Evolutionary conservation across 2,888 invertebrate genomes (phyloP).

Genomic region (Metallyticus violacea): DNA sequence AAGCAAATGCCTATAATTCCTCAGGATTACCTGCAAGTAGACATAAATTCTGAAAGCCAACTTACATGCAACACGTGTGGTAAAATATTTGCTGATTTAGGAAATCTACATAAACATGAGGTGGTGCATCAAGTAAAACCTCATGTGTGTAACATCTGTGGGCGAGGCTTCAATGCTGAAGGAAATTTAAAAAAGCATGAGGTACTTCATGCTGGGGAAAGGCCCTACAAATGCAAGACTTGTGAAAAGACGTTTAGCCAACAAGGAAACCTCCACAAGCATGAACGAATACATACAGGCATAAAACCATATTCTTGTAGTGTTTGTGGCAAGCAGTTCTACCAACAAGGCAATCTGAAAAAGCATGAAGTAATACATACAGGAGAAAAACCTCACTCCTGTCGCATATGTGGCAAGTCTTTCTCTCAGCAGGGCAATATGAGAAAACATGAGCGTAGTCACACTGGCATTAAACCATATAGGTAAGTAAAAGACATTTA

Average conservation of each 20-base stretch:
- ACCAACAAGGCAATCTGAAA: background rate
- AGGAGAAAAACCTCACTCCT: background rate
- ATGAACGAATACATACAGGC: background rate
- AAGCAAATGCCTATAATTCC: background rate
- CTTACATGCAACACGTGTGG: background rate
- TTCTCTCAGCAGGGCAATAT: background rate
- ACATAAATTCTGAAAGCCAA: background rate
- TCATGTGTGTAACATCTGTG: background rate
- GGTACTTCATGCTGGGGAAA: background rate
- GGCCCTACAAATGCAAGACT: background rate
- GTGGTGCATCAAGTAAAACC: background rate
- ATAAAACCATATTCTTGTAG: background rate
- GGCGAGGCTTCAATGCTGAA: background rate
- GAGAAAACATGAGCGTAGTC: background rate
- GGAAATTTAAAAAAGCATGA: background rate
- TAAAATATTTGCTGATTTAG: background rate
- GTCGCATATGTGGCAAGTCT: background rate
- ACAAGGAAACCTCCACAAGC: background rate
- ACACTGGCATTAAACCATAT: background rate
- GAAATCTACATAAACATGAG: background rate
- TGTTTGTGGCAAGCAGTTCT: background rate
- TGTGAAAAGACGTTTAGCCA: background rate
- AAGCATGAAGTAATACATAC: constrained; percentile 4
- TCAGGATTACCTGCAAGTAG: background rate
- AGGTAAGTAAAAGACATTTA: no score